Evolutionary conservation across 2,888 invertebrate species (phyloP), one percentile per base, ranked within the genome.

Genomic region (Pomacea canaliculata): DNA sequence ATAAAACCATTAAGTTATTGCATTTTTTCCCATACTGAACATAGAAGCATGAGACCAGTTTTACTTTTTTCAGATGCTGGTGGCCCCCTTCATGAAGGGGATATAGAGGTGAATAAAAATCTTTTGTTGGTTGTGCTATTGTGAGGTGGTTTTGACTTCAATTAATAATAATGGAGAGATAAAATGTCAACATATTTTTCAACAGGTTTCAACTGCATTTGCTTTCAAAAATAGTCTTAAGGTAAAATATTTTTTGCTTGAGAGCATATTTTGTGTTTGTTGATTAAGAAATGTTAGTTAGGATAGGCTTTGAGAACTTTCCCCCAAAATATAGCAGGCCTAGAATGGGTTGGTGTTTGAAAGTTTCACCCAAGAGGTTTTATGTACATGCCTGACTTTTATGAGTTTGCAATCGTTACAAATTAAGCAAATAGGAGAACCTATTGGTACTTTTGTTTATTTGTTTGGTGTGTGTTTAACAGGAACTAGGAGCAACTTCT

Each of bases 401-500:
- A 37, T 37, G 4, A 37, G 37, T 37, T 37, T 37, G 37, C 5
- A 37, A 37, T 37, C 37, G 0, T 37, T 37, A 5, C 37, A 37
- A 37, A 37, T 37, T 3, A 37, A 37, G 37, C 37, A 37, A 37
- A 37, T 37, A 37, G 37, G 5, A 37, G 37, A 37, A 37, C 5
- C 37, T 37, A 37, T 37, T 37, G 37, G 37, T 37, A 37, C 37
- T 37, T 37, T 37, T 37, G 5, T 37, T 37, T 37, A 37, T 37
- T 37, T 37, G 37, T 37, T 0, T 37, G 37, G 37, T 37, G 37
- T 37, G 37, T 37, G 37, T 37, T 37, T 37, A 37, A 37, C 80
- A 87, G 87, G 87, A 87, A 51, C 71, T 86, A n/a, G 82, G 82
- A 27, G 82, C 82, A 0, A 76, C 80, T 63, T 68, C 80, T 23